These are phyloP conservation scores for Hippopotamyrus pictus DNA, from an alignment of 2,797 vertebrate genomes.

Conservation along the genomic window DNA sequence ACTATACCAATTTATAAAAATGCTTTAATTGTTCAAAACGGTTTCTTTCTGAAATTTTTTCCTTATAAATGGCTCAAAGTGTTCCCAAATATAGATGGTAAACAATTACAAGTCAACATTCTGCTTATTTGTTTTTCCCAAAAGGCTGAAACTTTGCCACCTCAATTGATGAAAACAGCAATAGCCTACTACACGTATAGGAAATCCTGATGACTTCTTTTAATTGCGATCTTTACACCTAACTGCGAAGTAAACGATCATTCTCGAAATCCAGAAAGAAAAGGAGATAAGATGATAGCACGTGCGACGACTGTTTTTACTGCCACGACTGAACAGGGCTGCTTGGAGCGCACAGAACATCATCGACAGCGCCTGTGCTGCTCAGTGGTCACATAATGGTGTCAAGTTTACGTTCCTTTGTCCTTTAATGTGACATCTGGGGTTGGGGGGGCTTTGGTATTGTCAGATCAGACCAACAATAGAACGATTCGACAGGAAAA, in stretches of 20 bases:
- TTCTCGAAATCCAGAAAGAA: background rate
- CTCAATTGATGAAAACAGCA: background rate
- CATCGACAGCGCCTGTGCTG: background rate
- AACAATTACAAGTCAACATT: background rate
- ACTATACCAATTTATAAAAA: background rate
- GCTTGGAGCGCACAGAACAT: background rate
- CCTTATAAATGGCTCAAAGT: background rate
- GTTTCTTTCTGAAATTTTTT: background rate
- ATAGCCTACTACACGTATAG: background rate
- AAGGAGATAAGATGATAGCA: background rate
- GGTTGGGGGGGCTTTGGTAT: background rate
- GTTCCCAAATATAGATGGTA: background rate
- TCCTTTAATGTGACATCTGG: conserved; percentile 4
- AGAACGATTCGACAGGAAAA: background rate
- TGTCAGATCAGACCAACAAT: background rate
- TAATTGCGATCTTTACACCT: background rate
- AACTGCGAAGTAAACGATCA: background rate
- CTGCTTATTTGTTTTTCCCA: background rate
- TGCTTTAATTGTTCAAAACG: background rate
- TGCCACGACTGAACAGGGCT: background rate
- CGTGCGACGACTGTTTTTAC: background rate
- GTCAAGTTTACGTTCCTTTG: background rate
- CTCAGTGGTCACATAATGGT: background rate
- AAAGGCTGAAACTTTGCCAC: background rate
- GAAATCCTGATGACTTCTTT: background rate